Evolutionary conservation across 2,113 vertebrate genomes (phyloP), one percentile per base, ranked within the genome.

Genomic region (Nyctibius bracteatus): DNA sequence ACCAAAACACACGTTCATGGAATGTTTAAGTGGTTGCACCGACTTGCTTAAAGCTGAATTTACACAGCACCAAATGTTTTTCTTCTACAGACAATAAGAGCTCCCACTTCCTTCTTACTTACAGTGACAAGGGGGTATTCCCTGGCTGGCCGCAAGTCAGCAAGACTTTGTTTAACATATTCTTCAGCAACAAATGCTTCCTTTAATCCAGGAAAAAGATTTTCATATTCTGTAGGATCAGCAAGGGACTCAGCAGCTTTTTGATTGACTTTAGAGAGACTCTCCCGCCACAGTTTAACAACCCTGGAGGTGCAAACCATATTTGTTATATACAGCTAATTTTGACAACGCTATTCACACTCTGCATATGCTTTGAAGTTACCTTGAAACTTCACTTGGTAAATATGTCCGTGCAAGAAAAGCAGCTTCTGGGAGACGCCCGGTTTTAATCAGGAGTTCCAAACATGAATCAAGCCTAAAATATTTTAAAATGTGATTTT

Each of bases 201-300:
- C 96, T 98, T 99, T 92, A 99, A 97, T 24, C 99, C 99, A 43
- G 99, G 99, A 91, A 99, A 99, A 57, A 99, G 98, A 94, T 99
- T 99, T 96, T 99, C 99, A 85, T 99, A 99, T 81, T 99, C 99
- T 17, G 99, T 99, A 55, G 99, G 99, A 94, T 99, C 99, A 70
- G 99, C 99, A 57, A 99, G 98, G 17, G 99, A 99, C 82, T 99
- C 99, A 0, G 99, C 99, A 39, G 99, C 99, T 98, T 99, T 99
- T 92, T 99, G 99, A 95, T 99, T 99, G 82, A 99, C 98, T 98
- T 99, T 99, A 28, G 98, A 98, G 71, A 99, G 98, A 78, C 93
- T 99, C 92, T 99, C 99, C 90, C 99, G 97, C 99, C 99, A 99
- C 82, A 99, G 97, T 96, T 99, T 99, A 57, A 99, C 99, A 81